phyloP scores from a whole-genome alignment of 2,888 invertebrate species.

The Tachina lurida region DNA sequence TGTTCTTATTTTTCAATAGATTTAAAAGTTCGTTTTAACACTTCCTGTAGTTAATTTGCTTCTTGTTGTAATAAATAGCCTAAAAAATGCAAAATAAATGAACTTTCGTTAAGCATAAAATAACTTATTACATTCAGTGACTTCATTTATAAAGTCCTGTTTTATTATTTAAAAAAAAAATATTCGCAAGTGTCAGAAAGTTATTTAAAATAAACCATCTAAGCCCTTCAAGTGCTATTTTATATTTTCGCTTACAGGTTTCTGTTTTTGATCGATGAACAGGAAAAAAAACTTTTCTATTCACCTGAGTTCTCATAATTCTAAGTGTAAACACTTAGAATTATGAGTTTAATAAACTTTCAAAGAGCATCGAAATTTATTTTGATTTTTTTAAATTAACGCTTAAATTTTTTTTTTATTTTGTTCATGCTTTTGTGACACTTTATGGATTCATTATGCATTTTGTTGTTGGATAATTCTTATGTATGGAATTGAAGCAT shows the following conservation, averaged over 20 bases:
- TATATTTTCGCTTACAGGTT: neutral
- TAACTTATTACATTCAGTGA: neutral
- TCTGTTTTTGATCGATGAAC: neutral
- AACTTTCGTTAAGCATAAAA: neutral
- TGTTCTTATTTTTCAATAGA: no score
- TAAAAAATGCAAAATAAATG: no score
- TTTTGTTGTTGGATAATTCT: no score
- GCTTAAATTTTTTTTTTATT: neutral
- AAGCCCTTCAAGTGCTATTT: neutral
- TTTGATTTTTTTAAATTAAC: neutral
- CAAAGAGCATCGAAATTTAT: neutral
- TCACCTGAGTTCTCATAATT: no score
- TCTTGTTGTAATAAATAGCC: no score
- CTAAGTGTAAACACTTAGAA: no score
- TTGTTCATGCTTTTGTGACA: neutral
- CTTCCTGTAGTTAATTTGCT: no score
- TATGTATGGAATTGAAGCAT: no score
- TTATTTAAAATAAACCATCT: no score
- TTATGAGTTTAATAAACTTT: constrained; percentile 2
- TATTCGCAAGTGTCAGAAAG: no score
- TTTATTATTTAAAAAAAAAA: no score
- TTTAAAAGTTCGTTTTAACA: no score
- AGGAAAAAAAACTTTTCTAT: neutral
- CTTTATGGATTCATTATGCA: neutral
- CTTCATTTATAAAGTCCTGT: neutral